A percentile compares a stretch with the other conserved stretches of the same genome.
Evolutionary conservation across 2,888 invertebrate genomes (phyloP).

Genomic region (Drosophila siamana): DNA sequence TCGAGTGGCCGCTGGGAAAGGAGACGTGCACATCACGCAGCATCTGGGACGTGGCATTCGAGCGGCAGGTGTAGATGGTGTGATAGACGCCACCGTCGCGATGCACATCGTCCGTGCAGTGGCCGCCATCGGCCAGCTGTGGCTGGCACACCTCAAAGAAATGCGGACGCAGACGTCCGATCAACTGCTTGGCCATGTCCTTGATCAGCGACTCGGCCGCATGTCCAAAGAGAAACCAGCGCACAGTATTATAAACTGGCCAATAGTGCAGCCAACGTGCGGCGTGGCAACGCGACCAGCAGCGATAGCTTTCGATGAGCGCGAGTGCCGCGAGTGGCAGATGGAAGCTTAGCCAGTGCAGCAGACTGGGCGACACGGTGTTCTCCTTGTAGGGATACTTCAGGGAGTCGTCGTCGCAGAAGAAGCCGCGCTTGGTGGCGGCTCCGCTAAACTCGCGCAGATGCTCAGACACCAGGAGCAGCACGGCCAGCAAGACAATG

Average conservation of each 20-base stretch:
- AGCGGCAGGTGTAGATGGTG: slow-evolving; percentile 49
- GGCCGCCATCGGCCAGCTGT: slow-evolving; percentile 47
- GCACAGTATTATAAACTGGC: slow-evolving; percentile 47
- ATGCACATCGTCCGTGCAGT: slow-evolving; percentile 50
- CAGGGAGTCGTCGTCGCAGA: slow-evolving; percentile 69
- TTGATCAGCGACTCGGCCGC: slow-evolving; percentile 52
- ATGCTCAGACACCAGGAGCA: slow-evolving; percentile 36
- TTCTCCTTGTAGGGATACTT: slow-evolving; percentile 71
- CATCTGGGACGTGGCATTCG: slow-evolving; percentile 39
- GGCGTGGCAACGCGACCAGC: slow-evolving; percentile 5
- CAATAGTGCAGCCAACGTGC: slow-evolving; percentile 23
- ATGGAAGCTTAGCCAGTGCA: slow-evolving; percentile 47
- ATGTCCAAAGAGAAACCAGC: slow-evolving; percentile 66
- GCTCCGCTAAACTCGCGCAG: slow-evolving; percentile 35
- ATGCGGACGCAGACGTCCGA: slow-evolving; percentile 76
- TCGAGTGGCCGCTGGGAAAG: slow-evolving; percentile 80
- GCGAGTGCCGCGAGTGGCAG: slow-evolving; percentile 52
- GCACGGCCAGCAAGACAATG: slow-evolving; percentile 21
- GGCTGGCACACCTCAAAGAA: slow-evolving; percentile 74
- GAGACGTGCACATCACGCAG: slow-evolving; percentile 58
- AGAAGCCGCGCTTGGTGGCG: slow-evolving; percentile 71
- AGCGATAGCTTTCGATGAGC: slow-evolving; percentile 45
- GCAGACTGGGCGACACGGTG: slow-evolving; percentile 51
- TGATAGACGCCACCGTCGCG: slow-evolving; percentile 46
- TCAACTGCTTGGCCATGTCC: slow-evolving; percentile 55